Percentiles rank a stretch among this genome's conserved stretches.
Evolutionary conservation across 2,888 invertebrate species (phyloP).

Genomic region (Acronicta psi): DNA sequence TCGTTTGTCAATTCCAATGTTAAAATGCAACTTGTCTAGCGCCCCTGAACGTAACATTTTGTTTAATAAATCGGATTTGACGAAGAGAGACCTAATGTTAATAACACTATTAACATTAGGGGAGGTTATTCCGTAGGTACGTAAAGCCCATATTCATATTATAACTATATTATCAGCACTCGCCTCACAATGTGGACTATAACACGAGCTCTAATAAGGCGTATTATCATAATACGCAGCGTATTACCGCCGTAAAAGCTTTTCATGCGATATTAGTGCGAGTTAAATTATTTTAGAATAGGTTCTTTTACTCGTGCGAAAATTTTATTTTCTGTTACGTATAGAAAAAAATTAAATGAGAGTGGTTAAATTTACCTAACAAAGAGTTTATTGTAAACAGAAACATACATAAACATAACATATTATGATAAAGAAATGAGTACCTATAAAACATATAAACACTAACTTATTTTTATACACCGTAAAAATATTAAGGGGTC

Average conservation of each 20-base stretch:
- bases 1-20: too few species aligned
- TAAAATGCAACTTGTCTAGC: too few species aligned
- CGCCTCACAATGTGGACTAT: constrained; percentile 9
- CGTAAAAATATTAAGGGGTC: too few species aligned
- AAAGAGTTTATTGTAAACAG: too few species aligned
- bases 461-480: too few species aligned
- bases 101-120: neutral
- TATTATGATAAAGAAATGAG: too few species aligned
- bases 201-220: constrained; percentile 30
- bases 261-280: neutral
- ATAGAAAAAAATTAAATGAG: neutral
- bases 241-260: constrained; percentile 18
- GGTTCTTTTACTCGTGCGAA: neutral
- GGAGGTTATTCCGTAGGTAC: neutral
- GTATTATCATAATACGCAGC: constrained; percentile 17
- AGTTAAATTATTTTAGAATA: constrained; percentile 5
- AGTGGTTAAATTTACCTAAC: too few species aligned
- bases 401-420: too few species aligned
- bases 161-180: constrained; percentile 13
- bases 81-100: too few species aligned
- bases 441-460: too few species aligned
- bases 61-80: too few species aligned
- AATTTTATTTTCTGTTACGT: neutral
- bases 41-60: too few species aligned
- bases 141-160: neutral